These are phyloP conservation scores for Megalopta genalis DNA, from an alignment of 1,140 invertebrate genomes.

Conservation along the genomic window DNA sequence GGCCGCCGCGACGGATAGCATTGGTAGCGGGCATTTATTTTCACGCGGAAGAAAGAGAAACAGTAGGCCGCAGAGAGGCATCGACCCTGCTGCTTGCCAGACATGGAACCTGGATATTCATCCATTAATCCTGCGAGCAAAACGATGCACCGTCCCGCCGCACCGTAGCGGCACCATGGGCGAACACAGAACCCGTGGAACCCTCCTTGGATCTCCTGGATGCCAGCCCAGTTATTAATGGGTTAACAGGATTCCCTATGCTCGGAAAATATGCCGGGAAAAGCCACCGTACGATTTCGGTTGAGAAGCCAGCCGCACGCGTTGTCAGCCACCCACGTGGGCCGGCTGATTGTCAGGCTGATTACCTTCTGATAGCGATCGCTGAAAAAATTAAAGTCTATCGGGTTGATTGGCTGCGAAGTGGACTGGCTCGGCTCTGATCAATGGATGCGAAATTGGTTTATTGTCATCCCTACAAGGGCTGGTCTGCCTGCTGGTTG, in stretches of 20 bases:
- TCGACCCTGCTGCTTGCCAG: background rate
- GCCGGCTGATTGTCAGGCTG: too few species aligned
- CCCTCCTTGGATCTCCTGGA: slow-evolving; percentile 48
- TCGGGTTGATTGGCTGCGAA: too few species aligned
- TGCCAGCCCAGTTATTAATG: slow-evolving; percentile 68
- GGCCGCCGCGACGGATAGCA: background rate
- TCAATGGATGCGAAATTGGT: too few species aligned
- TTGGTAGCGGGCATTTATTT: slow-evolving; percentile 21
- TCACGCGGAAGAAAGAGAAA: slow-evolving; percentile 34
- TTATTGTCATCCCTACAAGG: too few species aligned
- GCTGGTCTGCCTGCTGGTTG: too few species aligned
- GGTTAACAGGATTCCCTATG: slow-evolving; percentile 71
- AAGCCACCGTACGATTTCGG: slow-evolving; percentile 64
- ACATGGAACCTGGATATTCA: slow-evolving; percentile 53
- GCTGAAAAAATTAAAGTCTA: too few species aligned
- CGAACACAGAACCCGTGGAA: slow-evolving; percentile 42
- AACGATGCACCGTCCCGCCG: slow-evolving; percentile 52
- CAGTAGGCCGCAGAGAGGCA: slow-evolving; percentile 33
- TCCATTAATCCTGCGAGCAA: slow-evolving; percentile 66
- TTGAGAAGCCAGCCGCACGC: slow-evolving; percentile 44
- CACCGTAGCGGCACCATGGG: slow-evolving; percentile 31
- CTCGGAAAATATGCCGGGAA: slow-evolving; percentile 65
- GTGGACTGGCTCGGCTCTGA: too few species aligned
- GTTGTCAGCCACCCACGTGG: too few species aligned
- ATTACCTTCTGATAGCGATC: too few species aligned